A percentile compares a stretch with the other conserved stretches of the same genome.
Conservation (phyloP, 1,140 invertebrate genomes). For the Chironomus tepperi region DNA sequence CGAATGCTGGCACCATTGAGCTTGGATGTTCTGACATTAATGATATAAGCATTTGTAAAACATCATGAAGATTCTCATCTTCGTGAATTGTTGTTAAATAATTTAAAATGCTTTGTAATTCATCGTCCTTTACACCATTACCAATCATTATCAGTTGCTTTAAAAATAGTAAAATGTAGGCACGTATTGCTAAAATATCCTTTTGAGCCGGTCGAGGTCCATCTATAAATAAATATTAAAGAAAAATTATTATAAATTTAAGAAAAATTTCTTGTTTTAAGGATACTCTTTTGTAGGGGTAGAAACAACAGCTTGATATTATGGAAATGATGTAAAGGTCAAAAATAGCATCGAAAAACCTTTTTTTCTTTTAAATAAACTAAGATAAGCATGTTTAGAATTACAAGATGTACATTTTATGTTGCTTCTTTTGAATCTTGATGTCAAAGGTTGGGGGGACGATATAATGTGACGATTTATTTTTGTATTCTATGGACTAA, state of each 20-base stretch:
- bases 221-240: slow-evolving; percentile 51
- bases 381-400: too few relatives aligned
- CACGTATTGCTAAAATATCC: slow-evolving; percentile 86
- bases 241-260: slow-evolving; percentile 10
- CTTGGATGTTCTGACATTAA: slow-evolving; percentile 97
- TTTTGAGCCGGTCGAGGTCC: slow-evolving; percentile 87
- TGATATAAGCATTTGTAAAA: slow-evolving; percentile 92
- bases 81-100: slow-evolving; percentile 95
- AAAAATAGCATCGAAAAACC: too few relatives aligned
- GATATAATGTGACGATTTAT: too few relatives aligned
- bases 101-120: slow-evolving; percentile 96
- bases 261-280: background rate
- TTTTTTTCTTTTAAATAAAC: too few relatives aligned
- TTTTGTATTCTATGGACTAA: too few relatives aligned
- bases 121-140: slow-evolving; percentile 95
- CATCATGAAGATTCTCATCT: slow-evolving; percentile 98
- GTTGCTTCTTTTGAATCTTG: too few relatives aligned
- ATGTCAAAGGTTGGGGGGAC: too few relatives aligned
- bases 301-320: too few relatives aligned
- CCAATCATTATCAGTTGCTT: slow-evolving; percentile 96
- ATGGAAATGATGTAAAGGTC: too few relatives aligned
- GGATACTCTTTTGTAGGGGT: background rate
- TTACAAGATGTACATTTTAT: too few relatives aligned
- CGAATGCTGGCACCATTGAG: slow-evolving; percentile 97
- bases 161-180: slow-evolving; percentile 90